Conservation (phyloP, 2,888 invertebrate genomes). For the Abrostola tripartita region DNA sequence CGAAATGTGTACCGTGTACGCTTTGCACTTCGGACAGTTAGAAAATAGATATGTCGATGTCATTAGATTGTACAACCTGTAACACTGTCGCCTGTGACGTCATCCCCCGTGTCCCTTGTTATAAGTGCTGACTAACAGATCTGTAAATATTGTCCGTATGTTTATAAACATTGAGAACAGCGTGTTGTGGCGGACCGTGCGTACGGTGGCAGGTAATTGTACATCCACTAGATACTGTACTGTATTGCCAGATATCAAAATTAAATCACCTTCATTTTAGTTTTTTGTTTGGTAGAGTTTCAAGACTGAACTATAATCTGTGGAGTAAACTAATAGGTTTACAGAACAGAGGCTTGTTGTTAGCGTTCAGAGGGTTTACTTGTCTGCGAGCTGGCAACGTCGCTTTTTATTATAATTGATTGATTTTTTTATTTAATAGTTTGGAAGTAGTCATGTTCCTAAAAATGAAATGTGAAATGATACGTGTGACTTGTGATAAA, state of each 20-base stretch:
- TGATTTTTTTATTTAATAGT: too few relatives aligned
- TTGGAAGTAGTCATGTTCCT: too few relatives aligned
- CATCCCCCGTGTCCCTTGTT: background rate
- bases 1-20: too few relatives aligned
- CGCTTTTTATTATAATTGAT: too few relatives aligned
- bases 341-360: too few relatives aligned
- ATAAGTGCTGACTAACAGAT: slow-evolving; percentile 6
- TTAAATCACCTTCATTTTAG: background rate
- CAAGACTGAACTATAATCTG: too few relatives aligned
- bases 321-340: too few relatives aligned
- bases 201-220: slow-evolving; percentile 38
- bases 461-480: too few relatives aligned
- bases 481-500: too few relatives aligned
- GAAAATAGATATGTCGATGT: background rate
- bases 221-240: slow-evolving; percentile 31
- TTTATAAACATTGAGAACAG: slow-evolving; percentile 32
- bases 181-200: slow-evolving; percentile 20
- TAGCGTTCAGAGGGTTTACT: too few relatives aligned
- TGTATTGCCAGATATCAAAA: slow-evolving; percentile 17
- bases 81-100: background rate
- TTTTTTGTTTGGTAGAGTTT: background rate
- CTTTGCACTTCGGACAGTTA: too few relatives aligned
- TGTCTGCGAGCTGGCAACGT: too few relatives aligned
- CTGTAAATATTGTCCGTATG: slow-evolving; percentile 43
- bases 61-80: background rate